Evolutionary conservation across 1,140 invertebrate genomes (phyloP), one percentile per base, ranked within the genome.

Genomic region (Varroa destructor): DNA sequence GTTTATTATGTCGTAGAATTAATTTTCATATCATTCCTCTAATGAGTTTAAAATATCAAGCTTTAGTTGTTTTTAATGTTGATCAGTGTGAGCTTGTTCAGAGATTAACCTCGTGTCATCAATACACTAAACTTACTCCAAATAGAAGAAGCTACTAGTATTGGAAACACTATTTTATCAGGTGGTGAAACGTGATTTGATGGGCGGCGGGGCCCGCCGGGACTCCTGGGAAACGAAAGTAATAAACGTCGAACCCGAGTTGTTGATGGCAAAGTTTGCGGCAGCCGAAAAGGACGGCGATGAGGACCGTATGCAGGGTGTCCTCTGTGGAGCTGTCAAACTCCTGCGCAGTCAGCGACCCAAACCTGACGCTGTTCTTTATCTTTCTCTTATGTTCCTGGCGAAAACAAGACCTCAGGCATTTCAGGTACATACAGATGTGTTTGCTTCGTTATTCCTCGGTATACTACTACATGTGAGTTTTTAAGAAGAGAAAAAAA

Each of bases 281-380:
- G 78, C 79, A 72, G 82, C 81, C 43, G 80, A 82, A 72, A 80
- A 81, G n/a, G 76, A 74, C 40, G 76, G 75, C 56, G 79, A 83
- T 76, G 79, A 81, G 74, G 81, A 83, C 71, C 78, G 77, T 71
- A 74, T 81, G 37, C 83, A 84, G 74, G 80, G 77, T 10, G 75
- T 83, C 36, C 71, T 84, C 6, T 84, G 82, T 79, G 84, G 84
- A 40, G 79, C 82, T 56, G 82, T 84, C 0, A 83, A 83, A 74
- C 76, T 79, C 73, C 77, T 84, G n/a, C 78, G 80, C 70, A 70
- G 56, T 40, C 79, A 79, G 71, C 76, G 82, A 58, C 42, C 70
- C 2, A 95, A 95, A 79, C 87, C 89, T 43, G 92, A 95, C 75
- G 84, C 84, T 46, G 81, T 89, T 10, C 80, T 90, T 0, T 89